Evolutionary conservation across 2,113 vertebrate genomes (phyloP), one percentile per base, ranked within the genome.

Genomic region (Colaptes auratus): DNA sequence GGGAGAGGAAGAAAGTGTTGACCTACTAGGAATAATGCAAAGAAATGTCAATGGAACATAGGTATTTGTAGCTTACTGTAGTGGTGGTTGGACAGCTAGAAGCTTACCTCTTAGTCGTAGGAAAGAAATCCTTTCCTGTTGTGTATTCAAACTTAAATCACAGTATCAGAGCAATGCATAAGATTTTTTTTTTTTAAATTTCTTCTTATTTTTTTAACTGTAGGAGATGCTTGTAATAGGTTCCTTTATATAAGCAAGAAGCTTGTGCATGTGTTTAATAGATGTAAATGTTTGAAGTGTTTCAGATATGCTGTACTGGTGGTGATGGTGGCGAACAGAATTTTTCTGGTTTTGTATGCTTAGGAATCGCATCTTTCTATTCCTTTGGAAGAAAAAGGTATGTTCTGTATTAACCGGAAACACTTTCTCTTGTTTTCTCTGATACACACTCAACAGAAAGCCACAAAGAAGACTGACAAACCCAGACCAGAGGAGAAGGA

Each of bases 381-480:
- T 84, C 4, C 17, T 16, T 61, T 66, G 64, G 30, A 81, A 90
- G 60, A 88, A 89, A 86, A 59, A 35, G 8, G 16, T 19, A 7
- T 35, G 10, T 80, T 83, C 63, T 61, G 5, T 72, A 55, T 90
- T 85, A 95, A 58, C 15, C 75, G 20, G 33, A 93, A 67, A 84
- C 27, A 44, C 35, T 28, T 2, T 77, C 10, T 84, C 17, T 82
- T 31, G 5, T 74, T 71, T 71, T 89, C 53, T 91, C 18, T 20
- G 30, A 86, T 7, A 2, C n/a, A 25, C 12, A 2, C 31, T 59
- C 70, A 61, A 61, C 97, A 99, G 99, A 99, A 99, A 98, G 98
- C 98, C 82, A 98, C 98, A 9, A 99, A 97, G 96, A 99, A 99
- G 95, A 98, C 98, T 1, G 98, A 99, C 86, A 98, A 98, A 96